Evolutionary conservation across 2,888 invertebrate species (phyloP).

Genomic region (Acanthosepion esculentum): DNA sequence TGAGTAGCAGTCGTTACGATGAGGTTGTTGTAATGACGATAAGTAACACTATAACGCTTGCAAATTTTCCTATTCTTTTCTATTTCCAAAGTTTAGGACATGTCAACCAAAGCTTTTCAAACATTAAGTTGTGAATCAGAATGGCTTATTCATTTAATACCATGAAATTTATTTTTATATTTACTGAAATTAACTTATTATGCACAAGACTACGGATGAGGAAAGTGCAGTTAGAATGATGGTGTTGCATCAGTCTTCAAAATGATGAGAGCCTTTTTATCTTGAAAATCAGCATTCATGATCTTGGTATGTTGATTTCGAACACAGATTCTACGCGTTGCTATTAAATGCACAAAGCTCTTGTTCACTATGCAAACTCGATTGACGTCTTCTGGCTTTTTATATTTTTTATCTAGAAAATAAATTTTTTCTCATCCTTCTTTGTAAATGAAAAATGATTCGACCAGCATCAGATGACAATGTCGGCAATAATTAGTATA

Average conservation of each 20-base stretch:
- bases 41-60: neutral
- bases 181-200: neutral
- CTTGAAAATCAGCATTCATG: too few relatives aligned
- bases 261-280: neutral
- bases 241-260: neutral
- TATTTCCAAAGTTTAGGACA: neutral
- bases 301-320: too few relatives aligned
- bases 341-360: too few relatives aligned
- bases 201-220: neutral
- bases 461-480: too few relatives aligned
- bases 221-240: neutral
- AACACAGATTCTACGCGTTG: too few relatives aligned
- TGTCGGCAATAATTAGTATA: too few relatives aligned
- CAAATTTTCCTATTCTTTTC: neutral
- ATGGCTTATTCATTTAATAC: neutral
- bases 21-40: neutral
- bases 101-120: neutral
- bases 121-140: neutral
- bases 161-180: neutral
- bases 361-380: too few relatives aligned
- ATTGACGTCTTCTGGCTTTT: too few relatives aligned
- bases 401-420: too few relatives aligned
- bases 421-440: too few relatives aligned
- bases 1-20: too few relatives aligned
- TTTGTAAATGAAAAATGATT: too few relatives aligned